Conservation (phyloP, 2,797 vertebrate genomes). For the Mormyrus hasselquistii region DNA sequence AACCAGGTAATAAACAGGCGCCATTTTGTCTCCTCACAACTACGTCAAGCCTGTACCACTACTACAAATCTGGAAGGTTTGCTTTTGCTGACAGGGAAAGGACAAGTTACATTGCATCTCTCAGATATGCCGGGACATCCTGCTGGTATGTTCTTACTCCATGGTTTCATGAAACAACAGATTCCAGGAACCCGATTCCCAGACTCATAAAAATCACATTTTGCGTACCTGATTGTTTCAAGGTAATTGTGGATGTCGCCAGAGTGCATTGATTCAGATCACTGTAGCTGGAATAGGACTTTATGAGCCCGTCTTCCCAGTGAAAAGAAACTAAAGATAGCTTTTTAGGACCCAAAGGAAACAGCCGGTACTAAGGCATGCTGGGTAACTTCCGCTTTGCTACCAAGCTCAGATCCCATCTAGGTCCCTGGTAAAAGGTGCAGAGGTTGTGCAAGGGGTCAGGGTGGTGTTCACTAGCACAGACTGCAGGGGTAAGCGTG, state of each 20-base stretch:
- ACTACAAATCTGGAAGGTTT: neutral
- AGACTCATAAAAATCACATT: neutral
- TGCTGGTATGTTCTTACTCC: neutral
- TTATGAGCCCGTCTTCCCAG: neutral
- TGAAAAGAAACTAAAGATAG: neutral
- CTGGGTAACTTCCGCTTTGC: neutral
- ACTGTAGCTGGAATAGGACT: neutral
- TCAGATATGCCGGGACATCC: neutral
- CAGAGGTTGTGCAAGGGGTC: neutral
- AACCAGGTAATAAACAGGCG: neutral
- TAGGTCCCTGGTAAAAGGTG: neutral
- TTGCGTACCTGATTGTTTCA: neutral
- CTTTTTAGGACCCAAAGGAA: neutral
- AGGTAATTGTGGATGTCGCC: neutral
- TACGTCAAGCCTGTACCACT: neutral
- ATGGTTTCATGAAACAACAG: neutral
- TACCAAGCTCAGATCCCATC: neutral
- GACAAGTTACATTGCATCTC: neutral
- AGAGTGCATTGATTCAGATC: neutral
- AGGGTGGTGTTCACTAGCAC: neutral
- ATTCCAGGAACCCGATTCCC: neutral
- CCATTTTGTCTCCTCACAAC: neutral
- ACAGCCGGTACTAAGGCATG: neutral
- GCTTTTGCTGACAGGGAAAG: constrained; percentile 1
- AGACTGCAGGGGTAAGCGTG: neutral